Conservation (phyloP, 1,140 invertebrate species). For the Bombus impatiens region DNA sequence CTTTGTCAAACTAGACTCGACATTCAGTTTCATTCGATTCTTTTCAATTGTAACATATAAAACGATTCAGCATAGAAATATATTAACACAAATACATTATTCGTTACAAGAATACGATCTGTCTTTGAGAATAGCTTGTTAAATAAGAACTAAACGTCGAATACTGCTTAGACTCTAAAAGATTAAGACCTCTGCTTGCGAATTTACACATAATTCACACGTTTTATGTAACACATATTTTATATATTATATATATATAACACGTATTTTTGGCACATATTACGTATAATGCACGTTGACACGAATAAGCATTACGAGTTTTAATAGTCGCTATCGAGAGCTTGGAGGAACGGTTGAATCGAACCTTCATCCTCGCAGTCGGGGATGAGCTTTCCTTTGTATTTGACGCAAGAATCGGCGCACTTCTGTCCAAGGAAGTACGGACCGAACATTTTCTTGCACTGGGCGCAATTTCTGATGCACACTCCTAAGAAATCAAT, state of each 20-base stretch:
- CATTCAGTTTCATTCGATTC: no score
- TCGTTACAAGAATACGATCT: background rate
- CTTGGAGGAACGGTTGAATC: conserved; percentile 90
- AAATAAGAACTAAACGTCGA: background rate
- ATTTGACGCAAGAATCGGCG: conserved; percentile 91
- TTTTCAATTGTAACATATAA: background rate
- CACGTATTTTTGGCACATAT: background rate
- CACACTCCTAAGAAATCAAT: conserved; percentile 83
- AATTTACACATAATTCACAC: background rate
- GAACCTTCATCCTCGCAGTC: conserved; percentile 92
- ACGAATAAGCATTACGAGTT: background rate
- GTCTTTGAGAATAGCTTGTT: no score
- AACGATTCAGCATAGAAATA: background rate
- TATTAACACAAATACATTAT: background rate
- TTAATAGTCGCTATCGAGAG: conserved; percentile 79
- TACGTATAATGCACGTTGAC: background rate
- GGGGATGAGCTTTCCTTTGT: conserved; percentile 90
- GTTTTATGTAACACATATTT: no score
- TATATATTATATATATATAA: no score
- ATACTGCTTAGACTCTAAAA: background rate
- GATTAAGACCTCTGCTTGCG: no score
- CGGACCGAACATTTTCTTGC: conserved; percentile 92
- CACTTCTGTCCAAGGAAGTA: conserved; percentile 93
- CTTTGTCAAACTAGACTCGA: background rate
- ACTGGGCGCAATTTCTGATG: conserved; percentile 93